A percentile compares a stretch with the other conserved stretches of the same genome.
Evolutionary conservation across 2,113 vertebrate genomes (phyloP).

Genomic region (Varanus salvator): DNA sequence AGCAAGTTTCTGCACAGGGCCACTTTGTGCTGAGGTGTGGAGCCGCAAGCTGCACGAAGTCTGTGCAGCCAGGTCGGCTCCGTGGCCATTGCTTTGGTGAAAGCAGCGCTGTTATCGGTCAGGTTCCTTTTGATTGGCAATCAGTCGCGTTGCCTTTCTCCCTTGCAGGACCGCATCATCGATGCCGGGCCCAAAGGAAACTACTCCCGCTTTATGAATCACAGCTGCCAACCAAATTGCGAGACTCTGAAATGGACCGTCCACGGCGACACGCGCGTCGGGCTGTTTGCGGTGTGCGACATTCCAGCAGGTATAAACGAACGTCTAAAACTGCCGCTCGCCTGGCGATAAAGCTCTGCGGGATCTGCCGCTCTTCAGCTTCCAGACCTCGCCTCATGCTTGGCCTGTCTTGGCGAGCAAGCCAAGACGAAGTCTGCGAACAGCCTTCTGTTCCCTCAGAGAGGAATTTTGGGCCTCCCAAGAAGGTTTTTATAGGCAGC

Average conservation of each 20-base stretch:
- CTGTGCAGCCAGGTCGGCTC: too few relatives aligned
- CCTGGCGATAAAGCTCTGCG: too few relatives aligned
- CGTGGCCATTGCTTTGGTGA: too few relatives aligned
- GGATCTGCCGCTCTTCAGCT: too few relatives aligned
- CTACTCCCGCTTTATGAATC: slow-evolving; percentile 98
- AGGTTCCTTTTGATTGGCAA: background rate
- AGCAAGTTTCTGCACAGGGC: too few relatives aligned
- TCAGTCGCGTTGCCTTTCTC: background rate
- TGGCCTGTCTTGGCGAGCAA: too few relatives aligned
- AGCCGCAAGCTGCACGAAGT: too few relatives aligned
- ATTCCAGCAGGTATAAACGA: slow-evolving; percentile 86
- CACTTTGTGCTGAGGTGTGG: background rate
- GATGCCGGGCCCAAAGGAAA: slow-evolving; percentile 98
- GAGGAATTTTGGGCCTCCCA: background rate
- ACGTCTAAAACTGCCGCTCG: background rate
- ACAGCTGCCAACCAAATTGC: slow-evolving; percentile 99
- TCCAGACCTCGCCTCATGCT: too few relatives aligned
- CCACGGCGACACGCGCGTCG: slow-evolving; percentile 94
- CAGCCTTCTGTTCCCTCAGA: background rate
- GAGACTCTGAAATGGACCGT: slow-evolving; percentile 99
- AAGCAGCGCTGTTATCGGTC: fast-evolving
- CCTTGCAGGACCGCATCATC: slow-evolving; percentile 92
- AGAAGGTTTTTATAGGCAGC: background rate
- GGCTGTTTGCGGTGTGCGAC: slow-evolving; percentile 93
- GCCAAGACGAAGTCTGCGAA: too few relatives aligned